phyloP scores from a whole-genome alignment of 2,113 vertebrate species.

The Hippoglossus stenolepis region DNA sequence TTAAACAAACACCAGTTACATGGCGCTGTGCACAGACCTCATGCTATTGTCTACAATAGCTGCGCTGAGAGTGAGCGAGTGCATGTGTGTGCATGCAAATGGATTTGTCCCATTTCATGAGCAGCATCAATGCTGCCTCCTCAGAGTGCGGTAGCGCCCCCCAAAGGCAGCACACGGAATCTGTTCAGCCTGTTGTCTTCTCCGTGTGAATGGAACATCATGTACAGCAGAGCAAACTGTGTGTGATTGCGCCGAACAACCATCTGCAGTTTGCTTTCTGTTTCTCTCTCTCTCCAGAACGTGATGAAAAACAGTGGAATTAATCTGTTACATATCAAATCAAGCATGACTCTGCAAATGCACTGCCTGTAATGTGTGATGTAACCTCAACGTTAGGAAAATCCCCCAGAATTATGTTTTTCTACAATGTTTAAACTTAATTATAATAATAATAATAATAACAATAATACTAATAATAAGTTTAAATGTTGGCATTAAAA shows the following conservation, averaged over 20 bases:
- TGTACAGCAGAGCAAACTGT: conserved; percentile 20
- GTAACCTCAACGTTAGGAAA: no score
- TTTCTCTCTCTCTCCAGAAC: neutral
- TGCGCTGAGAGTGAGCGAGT: neutral
- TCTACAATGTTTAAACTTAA: no score
- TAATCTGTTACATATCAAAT: neutral
- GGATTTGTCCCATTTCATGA: conserved; percentile 22
- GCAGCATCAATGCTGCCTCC: conserved; percentile 1
- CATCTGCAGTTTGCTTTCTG: neutral
- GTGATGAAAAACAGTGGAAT: neutral
- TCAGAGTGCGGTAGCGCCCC: conserved; percentile 62
- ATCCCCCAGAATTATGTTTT: no score
- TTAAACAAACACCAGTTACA: conserved; percentile 1
- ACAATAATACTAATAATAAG: no score
- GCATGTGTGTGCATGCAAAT: conserved; percentile 17
- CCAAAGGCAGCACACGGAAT: conserved; percentile 13
- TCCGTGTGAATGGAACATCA: conserved; percentile 26
- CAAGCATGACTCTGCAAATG: neutral
- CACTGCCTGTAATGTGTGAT: no score
- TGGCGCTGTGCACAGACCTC: neutral
- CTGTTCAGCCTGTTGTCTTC: conserved; percentile 1
- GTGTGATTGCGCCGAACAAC: neutral
- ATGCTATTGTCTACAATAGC: neutral
- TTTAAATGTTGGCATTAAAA: no score
- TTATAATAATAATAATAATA: no score